Conservation (phyloP, 2,888 invertebrate genomes). For the Osmoderma eremita region DNA sequence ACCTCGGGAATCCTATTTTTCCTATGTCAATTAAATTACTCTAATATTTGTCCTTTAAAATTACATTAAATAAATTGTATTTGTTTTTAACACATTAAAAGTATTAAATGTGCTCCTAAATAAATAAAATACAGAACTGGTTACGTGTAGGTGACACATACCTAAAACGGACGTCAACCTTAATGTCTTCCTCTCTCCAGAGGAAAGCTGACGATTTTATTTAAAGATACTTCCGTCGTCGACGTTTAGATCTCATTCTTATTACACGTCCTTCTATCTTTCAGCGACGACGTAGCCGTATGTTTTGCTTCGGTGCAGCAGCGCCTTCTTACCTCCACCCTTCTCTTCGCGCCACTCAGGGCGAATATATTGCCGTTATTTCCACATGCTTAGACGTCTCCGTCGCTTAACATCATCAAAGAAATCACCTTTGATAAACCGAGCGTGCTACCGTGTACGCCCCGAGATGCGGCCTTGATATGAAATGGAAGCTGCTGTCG, state of each 20-base stretch:
- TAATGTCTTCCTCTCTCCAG: neutral
- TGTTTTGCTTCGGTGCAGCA: conserved; percentile 22
- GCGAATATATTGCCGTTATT: conserved; percentile 54
- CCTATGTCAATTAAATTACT: too few relatives aligned
- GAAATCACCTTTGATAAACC: conserved; percentile 60
- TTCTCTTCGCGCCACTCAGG: conserved; percentile 33
- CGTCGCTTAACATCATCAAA: conserved; percentile 56
- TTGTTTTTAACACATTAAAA: too few relatives aligned
- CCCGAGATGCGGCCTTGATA: conserved; percentile 44
- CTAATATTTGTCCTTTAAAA: too few relatives aligned
- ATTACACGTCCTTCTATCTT: conserved; percentile 21
- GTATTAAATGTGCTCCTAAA: too few relatives aligned
- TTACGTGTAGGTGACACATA: too few relatives aligned
- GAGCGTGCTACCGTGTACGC: conserved; percentile 57
- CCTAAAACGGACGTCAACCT: too few relatives aligned
- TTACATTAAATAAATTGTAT: too few relatives aligned
- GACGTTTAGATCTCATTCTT: conserved; percentile 23
- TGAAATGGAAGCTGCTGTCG: conserved; percentile 24
- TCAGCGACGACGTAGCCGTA: conserved; percentile 13
- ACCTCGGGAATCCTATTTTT: too few relatives aligned
- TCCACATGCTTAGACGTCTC: conserved; percentile 55
- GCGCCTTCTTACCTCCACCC: conserved; percentile 20
- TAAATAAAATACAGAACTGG: too few relatives aligned
- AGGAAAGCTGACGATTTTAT: conserved; percentile 15
- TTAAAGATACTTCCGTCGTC: conserved; percentile 28